Evolutionary conservation across 2,888 invertebrate species (phyloP).

Genomic region (Metalampra italica): DNA sequence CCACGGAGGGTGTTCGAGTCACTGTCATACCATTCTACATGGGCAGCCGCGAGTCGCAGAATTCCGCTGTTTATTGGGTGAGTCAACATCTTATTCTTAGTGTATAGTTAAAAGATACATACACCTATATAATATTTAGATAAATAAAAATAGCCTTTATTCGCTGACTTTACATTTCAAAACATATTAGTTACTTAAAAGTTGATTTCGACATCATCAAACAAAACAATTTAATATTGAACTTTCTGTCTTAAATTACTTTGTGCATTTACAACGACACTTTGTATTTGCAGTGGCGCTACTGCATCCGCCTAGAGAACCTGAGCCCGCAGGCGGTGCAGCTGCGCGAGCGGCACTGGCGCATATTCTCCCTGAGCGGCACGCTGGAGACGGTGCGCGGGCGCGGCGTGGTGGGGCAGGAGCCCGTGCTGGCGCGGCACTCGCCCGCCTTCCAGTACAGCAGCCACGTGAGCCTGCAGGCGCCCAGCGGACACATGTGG

Average conservation of each 20-base stretch:
- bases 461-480: conserved; percentile 97
- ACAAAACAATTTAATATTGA: too few species aligned
- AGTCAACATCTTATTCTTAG: conserved; percentile 27
- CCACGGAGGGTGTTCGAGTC: conserved; percentile 96
- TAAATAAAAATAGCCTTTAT: too few species aligned
- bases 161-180: too few species aligned
- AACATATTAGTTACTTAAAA: too few species aligned
- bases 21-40: conserved; percentile 99
- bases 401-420: conserved; percentile 98
- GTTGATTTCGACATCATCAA: too few species aligned
- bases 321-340: conserved; percentile 93
- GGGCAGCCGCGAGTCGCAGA: conserved; percentile 95
- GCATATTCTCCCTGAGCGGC: conserved; percentile 96
- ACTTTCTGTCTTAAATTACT: too few species aligned
- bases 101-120: too few species aligned
- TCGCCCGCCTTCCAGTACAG: conserved; percentile 98
- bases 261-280: too few species aligned
- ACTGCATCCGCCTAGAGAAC: conserved; percentile 98
- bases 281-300: conserved; percentile 85
- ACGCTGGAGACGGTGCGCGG: conserved; percentile 97
- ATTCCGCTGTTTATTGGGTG: conserved; percentile 95
- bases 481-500: conserved; percentile 99
- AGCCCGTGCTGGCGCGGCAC: conserved; percentile 92
- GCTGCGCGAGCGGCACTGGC: conserved; percentile 97
- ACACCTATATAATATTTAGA: too few species aligned